A percentile compares a stretch with the other conserved stretches of the same genome.
Evolutionary conservation across 2,113 vertebrate species (phyloP).

Genomic region (Anarrhichthys ocellatus): DNA sequence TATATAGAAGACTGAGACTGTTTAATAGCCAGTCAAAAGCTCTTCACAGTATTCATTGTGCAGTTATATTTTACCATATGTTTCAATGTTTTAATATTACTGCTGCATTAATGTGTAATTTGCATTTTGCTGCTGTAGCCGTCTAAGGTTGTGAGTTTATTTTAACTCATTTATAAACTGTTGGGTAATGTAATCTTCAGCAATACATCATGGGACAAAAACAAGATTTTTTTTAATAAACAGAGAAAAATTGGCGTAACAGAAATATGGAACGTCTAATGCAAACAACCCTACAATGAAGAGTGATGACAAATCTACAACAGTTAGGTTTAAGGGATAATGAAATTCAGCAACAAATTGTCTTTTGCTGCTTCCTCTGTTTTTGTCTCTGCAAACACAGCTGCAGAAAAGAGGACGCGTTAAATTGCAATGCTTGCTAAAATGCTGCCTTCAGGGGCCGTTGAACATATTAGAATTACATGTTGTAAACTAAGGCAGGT

Average conservation of each 20-base stretch:
- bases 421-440: background rate
- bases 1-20: no score
- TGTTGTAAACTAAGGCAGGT: background rate
- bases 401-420: background rate
- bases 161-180: background rate
- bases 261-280: background rate
- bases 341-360: background rate
- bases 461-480: background rate
- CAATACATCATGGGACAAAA: background rate
- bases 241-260: background rate
- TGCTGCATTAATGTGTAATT: background rate
- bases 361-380: background rate
- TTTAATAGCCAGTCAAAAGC: background rate
- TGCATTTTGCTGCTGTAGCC: background rate
- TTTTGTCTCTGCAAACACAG: background rate
- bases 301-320: background rate
- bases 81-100: background rate
- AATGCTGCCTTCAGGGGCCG: background rate
- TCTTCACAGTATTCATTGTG: background rate
- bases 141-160: background rate
- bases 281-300: background rate
- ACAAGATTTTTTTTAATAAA: background rate
- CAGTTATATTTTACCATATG: background rate
- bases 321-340: background rate
- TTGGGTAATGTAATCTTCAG: background rate